Conservation (phyloP, 1,140 invertebrate species). For the Calephelis nemesis region DNA sequence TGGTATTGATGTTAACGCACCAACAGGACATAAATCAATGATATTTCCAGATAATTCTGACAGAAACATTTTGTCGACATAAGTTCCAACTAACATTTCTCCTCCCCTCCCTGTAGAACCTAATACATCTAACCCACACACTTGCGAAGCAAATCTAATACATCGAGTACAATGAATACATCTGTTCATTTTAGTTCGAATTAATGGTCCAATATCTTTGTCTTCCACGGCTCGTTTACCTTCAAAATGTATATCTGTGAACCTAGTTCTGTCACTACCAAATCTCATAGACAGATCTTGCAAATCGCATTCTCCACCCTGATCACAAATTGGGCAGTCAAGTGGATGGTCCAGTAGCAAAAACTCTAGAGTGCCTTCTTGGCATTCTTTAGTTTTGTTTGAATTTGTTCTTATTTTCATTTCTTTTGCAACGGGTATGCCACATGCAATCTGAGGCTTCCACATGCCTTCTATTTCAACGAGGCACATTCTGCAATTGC, state of each 20-base stretch:
- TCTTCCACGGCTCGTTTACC: constrained; percentile 93
- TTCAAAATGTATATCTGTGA: constrained; percentile 94
- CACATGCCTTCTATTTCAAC: constrained; percentile 86
- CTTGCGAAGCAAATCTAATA: constrained; percentile 85
- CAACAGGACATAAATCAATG: constrained; percentile 99
- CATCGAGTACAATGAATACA: constrained; percentile 92
- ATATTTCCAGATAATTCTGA: constrained; percentile 99
- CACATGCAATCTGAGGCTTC: constrained; percentile 90
- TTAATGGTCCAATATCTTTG: constrained; percentile 88
- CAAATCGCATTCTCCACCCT: constrained; percentile 98
- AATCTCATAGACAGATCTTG: constrained; percentile 99
- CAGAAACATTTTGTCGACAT: constrained; percentile 98
- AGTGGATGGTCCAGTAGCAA: constrained; percentile 98
- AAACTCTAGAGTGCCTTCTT: constrained; percentile 99
- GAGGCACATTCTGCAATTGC: constrained; percentile 90
- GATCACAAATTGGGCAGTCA: constrained; percentile 99
- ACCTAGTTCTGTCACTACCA: constrained; percentile 96
- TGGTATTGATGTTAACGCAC: constrained; percentile 98
- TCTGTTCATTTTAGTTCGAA: constrained; percentile 90
- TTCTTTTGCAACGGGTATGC: constrained; percentile 88
- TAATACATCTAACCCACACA: constrained; percentile 90
- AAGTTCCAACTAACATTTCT: constrained; percentile 93
- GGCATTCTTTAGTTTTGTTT: constrained; percentile 83
- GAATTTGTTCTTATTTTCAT: constrained; percentile 86
- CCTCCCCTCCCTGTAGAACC: constrained; percentile 85